Evolutionary conservation across 2,113 vertebrate genomes (phyloP).

Genomic region (Ictalurus punctatus): DNA sequence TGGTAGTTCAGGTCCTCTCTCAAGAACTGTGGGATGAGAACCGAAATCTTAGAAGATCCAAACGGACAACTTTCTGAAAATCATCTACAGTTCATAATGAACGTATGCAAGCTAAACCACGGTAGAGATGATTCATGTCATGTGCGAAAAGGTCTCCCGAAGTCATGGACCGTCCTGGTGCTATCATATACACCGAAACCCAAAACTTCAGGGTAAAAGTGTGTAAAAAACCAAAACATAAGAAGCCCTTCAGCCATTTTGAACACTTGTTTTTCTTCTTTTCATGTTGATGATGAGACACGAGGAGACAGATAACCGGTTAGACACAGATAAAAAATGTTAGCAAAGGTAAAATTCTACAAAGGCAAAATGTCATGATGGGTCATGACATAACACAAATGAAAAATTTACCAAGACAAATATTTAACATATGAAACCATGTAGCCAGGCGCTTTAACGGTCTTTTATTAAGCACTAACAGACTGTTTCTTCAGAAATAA

Average conservation of each 20-base stretch:
- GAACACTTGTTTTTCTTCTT: background rate
- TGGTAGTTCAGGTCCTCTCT: conserved; percentile 97
- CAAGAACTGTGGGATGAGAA: conserved; percentile 80
- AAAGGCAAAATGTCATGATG: background rate
- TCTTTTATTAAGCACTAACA: background rate
- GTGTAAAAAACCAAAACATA: background rate
- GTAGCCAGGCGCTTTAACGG: too few relatives aligned
- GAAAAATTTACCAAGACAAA: background rate
- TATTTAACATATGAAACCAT: background rate
- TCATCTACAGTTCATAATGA: background rate
- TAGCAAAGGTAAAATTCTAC: background rate
- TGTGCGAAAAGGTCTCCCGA: background rate
- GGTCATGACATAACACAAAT: background rate
- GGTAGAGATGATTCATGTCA: background rate
- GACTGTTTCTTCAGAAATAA: too few relatives aligned
- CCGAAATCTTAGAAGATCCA: background rate
- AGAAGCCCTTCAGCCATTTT: background rate
- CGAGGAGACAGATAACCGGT: background rate
- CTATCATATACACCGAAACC: background rate
- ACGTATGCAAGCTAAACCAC: background rate
- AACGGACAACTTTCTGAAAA: background rate
- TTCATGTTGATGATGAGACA: background rate
- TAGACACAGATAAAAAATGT: background rate
- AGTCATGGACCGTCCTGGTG: background rate
- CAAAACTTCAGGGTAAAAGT: background rate